Evolutionary conservation across 2,888 invertebrate genomes (phyloP), one percentile per base, ranked within the genome.

Genomic region (Watsonalla cultraria): DNA sequence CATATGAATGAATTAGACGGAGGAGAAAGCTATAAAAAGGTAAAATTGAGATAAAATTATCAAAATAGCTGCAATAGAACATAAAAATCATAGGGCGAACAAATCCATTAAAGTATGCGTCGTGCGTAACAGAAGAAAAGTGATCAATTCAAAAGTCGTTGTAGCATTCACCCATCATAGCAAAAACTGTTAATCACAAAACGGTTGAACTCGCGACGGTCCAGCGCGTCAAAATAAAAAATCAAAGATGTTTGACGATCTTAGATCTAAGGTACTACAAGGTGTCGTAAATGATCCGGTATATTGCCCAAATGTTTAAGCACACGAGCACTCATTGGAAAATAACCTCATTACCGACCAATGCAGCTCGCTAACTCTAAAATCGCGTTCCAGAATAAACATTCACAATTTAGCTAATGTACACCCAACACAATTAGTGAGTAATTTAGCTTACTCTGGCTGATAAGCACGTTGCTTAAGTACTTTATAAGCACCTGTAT

Each of bases 121-220:
- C 68, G 69, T 72, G 77, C 79, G 76, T 70, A 74, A 76, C 70
- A 66, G 60, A 72, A 70, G 66, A 75, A 78, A 78, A 80, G 73
- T 72, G 72, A 73, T 72, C 64, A 64, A 65, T 59, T 57, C 67
- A 66, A 68, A 69, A 70, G 60, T 56, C 56, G 70, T 69, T 73
- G 72, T 70, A 72, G 67, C 70, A 69, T 67, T 68, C 68, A 24
- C 24, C 24, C 24, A 74, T 75, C 70, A 73, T 70, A 54, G 76
- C 68, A 84, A 86, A 86, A 88, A 86, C 76, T 74, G 72, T 79
- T 84, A 80, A 84, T 80, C 80, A 74, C 70, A 72, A 72, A 71
- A 58, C 62, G 62, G 65, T 64, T 58, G 66, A 66, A 64, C 61
- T 65, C 66, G 78, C 65, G 69, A 66, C 79, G 84, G 69, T 82